These are phyloP conservation scores for Latrodectus elegans DNA, from an alignment of 2,888 invertebrate species.

Conservation along the genomic window DNA sequence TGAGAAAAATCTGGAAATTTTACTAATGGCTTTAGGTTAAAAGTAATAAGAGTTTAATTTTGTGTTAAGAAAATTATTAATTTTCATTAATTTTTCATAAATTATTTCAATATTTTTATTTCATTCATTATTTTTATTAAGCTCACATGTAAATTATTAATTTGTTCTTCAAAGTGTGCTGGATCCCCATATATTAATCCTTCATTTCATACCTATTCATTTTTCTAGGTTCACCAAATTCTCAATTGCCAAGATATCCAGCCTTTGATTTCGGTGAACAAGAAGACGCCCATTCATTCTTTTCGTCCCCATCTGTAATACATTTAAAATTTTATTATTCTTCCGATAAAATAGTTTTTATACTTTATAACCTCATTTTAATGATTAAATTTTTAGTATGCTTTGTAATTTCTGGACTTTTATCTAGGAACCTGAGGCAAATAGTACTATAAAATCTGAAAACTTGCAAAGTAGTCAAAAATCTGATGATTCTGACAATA, in stretches of 20 bases:
- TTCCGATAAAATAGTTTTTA: background rate
- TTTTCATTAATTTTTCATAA: background rate
- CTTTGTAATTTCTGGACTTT: background rate
- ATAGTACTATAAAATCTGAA: slow-evolving; percentile 35
- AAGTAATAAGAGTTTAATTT: no score
- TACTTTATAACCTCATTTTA: background rate
- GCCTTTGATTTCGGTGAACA: slow-evolving; percentile 68
- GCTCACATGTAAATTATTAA: background rate
- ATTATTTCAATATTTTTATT: background rate
- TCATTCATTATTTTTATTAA: background rate
- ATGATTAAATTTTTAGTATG: background rate
- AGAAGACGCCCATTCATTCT: slow-evolving; percentile 55
- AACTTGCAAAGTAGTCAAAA: slow-evolving; percentile 14
- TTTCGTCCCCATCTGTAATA: slow-evolving; percentile 54
- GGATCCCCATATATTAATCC: background rate
- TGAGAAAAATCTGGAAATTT: no score
- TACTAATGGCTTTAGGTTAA: no score
- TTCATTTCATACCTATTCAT: background rate
- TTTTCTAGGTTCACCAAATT: slow-evolving; percentile 49
- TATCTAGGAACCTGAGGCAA: slow-evolving; percentile 54
- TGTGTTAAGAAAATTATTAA: background rate
- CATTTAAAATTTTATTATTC: no score
- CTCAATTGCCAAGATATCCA: slow-evolving; percentile 53
- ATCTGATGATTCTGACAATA: slow-evolving; percentile 14
- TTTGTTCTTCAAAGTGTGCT: background rate